Evolutionary conservation across 2,888 invertebrate species (phyloP).

Genomic region (Limnephilus marmoratus): DNA sequence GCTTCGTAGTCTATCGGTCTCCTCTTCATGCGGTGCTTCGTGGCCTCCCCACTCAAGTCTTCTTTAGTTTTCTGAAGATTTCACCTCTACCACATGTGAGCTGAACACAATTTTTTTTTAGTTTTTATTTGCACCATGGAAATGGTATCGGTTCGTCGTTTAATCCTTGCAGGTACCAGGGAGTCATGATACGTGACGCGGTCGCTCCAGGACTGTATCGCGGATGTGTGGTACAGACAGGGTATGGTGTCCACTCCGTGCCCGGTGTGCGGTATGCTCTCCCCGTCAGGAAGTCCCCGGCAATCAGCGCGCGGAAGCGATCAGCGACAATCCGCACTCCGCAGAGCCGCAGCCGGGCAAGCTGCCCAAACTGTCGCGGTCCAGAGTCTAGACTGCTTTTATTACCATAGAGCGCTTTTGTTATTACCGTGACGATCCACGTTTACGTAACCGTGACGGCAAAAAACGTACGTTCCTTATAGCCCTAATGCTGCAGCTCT

Average conservation of each 20-base stretch:
- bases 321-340: slow-evolving; percentile 2
- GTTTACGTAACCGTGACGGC: no score
- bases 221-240: neutral
- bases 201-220: neutral
- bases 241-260: neutral
- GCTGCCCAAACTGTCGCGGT: slow-evolving; percentile 20
- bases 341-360: neutral
- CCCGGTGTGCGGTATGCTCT: neutral
- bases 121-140: no score
- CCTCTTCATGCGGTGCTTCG: no score
- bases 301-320: slow-evolving; percentile 37
- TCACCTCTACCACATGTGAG: no score
- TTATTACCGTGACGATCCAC: no score
- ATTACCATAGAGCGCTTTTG: neutral
- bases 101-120: no score
- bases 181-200: neutral
- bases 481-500: no score
- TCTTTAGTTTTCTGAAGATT: no score
- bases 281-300: slow-evolving; percentile 8
- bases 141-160: neutral
- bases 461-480: no score
- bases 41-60: no score
- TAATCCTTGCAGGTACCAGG: neutral
- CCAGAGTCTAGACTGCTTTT: neutral
- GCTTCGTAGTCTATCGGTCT: no score